Percentiles rank a stretch among this genome's conserved stretches.
Conservation (phyloP, 2,888 invertebrate species). For the Latrodectus elegans region DNA sequence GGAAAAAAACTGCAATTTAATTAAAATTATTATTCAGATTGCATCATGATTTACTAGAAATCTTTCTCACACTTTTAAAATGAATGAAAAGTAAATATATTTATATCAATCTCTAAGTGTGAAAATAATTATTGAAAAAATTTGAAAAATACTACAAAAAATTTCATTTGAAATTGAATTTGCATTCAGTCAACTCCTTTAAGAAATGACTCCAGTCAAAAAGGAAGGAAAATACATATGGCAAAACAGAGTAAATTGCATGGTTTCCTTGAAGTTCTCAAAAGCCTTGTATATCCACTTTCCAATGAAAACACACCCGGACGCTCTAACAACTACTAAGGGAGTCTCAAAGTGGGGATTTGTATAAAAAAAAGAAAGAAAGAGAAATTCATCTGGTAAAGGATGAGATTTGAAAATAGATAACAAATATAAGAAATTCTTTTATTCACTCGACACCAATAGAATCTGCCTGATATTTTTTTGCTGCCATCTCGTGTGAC, state of each 20-base stretch:
- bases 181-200: neutral
- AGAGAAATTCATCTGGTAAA: conserved; percentile 7
- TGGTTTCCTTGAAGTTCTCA: neutral
- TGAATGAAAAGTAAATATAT: no score
- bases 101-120: neutral
- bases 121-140: neutral
- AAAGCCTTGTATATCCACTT: conserved; percentile 32
- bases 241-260: conserved; percentile 7
- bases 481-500: neutral
- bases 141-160: no score
- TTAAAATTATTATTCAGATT: no score
- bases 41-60: no score
- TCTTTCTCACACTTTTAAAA: no score
- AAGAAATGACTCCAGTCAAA: neutral
- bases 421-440: neutral
- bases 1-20: no score
- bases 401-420: neutral
- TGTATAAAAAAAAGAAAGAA: neutral
- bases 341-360: neutral
- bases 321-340: conserved; percentile 11
- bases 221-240: neutral
- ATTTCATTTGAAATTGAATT: neutral
- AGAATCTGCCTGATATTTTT: neutral
- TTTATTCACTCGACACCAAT: neutral
- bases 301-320: neutral